Evolutionary conservation across 2,797 vertebrate species (phyloP), one percentile per base, ranked within the genome.

Genomic region (Tokudaia tokunoshimensis): DNA sequence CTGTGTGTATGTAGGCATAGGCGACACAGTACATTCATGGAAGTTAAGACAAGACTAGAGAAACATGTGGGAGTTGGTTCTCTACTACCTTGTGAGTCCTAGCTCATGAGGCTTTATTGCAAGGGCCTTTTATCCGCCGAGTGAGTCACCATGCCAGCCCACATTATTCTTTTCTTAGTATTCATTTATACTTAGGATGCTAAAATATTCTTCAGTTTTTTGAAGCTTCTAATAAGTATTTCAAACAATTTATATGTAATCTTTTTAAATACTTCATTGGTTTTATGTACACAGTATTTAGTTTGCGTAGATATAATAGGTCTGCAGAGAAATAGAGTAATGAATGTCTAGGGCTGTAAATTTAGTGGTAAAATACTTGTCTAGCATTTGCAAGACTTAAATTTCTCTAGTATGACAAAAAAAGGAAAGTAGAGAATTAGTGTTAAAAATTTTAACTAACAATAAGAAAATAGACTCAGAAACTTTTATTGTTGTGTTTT

Each of bases 271-370:
- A 85, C 26, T 67, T 15, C 26, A 31, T 41, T 82, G 15, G 20
- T 88, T 97, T 96, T 92, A 59, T 47, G 26, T 26, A 94, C 34
- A 87, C 1, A 65, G 1, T 82, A 79, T 52, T 94, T 85, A 78
- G 22, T 79, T 50, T 76, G 2, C n/a, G 80, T 57, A 83, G 81
- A 75, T 90, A 50, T 61, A 22, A 74, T 75, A 79, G n/a, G 37
- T 76, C 41, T 83, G 17, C 61, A 91, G 86, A 83, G 57, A 85
- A 85, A 61, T 57, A 96, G 86, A 92, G 82, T 85, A 20, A 50
- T 79, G 9, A 13, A 65, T 79, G 9, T 61, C 2, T 78, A 4
- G 31, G 29, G 31, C 31, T 78, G 1, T 37, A 59, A 61, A 13
- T 61, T 76, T 55, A 59, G 72, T 89, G 74, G 41, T 65, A 63